Evolutionary conservation across 2,888 invertebrate species (phyloP).

Genomic region (Drosophila rubida): DNA sequence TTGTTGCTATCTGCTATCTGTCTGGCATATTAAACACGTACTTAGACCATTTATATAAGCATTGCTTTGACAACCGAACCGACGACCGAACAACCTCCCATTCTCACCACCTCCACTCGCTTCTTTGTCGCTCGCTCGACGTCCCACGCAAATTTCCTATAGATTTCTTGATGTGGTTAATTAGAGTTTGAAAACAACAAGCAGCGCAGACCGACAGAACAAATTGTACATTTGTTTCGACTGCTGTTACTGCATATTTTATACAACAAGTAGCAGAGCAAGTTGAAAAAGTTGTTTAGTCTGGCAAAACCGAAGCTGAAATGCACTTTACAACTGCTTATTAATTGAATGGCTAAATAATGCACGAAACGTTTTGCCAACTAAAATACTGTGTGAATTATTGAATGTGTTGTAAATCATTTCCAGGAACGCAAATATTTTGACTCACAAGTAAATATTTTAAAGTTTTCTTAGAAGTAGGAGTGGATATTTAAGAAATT

Average conservation of each 20-base stretch:
- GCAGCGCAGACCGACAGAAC: slow-evolving; percentile 42
- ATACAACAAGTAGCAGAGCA: slow-evolving; percentile 50
- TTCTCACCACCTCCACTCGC: background rate
- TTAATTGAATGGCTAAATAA: background rate
- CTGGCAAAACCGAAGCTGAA: slow-evolving; percentile 33
- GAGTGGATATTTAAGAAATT: too few relatives aligned
- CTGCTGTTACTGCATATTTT: slow-evolving; percentile 74
- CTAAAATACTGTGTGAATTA: background rate
- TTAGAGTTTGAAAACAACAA: slow-evolving; percentile 75
- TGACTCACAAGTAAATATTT: background rate
- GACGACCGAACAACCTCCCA: slow-evolving; percentile 1
- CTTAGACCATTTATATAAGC: slow-evolving; percentile 67
- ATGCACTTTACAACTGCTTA: slow-evolving; percentile 44
- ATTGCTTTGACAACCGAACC: slow-evolving; percentile 33
- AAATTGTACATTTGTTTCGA: slow-evolving; percentile 69
- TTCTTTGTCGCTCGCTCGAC: background rate
- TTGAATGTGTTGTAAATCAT: background rate
- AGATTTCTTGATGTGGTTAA: slow-evolving; percentile 76
- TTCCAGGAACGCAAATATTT: background rate
- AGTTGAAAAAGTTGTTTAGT: slow-evolving; percentile 12
- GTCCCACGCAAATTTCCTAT: slow-evolving; percentile 69
- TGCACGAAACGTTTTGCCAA: background rate
- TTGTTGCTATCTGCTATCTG: slow-evolving; percentile 45
- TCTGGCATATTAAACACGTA: slow-evolving; percentile 72
- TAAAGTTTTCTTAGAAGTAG: too few relatives aligned